Evolutionary conservation across 2,113 vertebrate genomes (phyloP), one percentile per base, ranked within the genome.

Genomic region (Semnornis frantzii): DNA sequence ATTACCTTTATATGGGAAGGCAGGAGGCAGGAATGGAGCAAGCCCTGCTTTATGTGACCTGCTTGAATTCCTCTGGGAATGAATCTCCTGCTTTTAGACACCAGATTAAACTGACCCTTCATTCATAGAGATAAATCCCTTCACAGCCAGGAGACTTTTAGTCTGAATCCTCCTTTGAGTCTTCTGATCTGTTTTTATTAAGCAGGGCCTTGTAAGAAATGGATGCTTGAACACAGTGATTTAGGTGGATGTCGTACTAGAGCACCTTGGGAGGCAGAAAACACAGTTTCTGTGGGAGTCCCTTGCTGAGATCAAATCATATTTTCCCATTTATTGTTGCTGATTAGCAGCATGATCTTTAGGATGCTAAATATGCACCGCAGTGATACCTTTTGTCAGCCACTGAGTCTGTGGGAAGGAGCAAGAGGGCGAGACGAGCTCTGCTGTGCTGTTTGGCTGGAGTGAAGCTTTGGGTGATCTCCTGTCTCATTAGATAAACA

Each of bases 291-390:
- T 10, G 0, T 4, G 8, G 42, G 44, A 74, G 57, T 5, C 60
- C 42, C 60, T 69, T 23, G 60, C 23, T 0, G 6, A 63, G 37
- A 73, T 50, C 20, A 19, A 72, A 50, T 59, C 18, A 2, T 28
- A 11, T 85, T 69, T 78, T 28, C 75, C 62, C 37, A 10, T 42
- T 64, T 46, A 12, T 68, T 39, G 34, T 19, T 62, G 3, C 24
- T 1, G 3, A 70, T 80, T 34, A 76, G 18, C 63, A 34, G 24
- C 0, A 2, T 1, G 2, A 7, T 37, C 21, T 46, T 81, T 30
- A 50, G 55, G 79, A 37, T 78, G 87, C 19, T 77, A 27, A 64
- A 54, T 19, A 60, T 0, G 7, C 11, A 4, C n/a, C 10, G 9
- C 39, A 54, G 57, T 1, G 15, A 15, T 28, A 27, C 1, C 6